Conservation (phyloP, 2,113 vertebrate species). For the Peromyscus leucopus region DNA sequence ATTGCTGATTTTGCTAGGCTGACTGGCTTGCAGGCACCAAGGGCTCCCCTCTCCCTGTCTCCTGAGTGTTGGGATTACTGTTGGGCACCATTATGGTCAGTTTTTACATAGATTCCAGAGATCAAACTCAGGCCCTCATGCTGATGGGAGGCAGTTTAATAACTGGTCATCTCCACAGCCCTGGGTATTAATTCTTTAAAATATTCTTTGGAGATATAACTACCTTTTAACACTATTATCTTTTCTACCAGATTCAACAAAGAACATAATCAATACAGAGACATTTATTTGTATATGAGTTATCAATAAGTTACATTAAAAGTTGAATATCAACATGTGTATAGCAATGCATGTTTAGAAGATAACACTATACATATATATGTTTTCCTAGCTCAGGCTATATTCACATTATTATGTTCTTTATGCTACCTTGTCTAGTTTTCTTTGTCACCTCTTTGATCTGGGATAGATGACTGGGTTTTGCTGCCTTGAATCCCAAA, state of each 20-base stretch:
- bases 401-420: neutral
- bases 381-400: constrained; percentile 2
- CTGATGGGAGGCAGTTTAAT: neutral
- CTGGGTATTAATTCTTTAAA: neutral
- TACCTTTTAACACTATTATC: neutral
- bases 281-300: neutral
- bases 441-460: constrained; percentile 50
- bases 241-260: neutral
- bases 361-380: neutral
- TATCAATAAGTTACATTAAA: neutral
- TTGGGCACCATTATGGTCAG: neutral
- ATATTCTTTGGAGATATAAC: neutral
- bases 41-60: too few relatives aligned
- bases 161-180: neutral
- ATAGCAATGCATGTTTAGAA: neutral
- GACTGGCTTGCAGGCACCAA: neutral
- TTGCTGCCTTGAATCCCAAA: constrained; percentile 49
- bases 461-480: constrained; percentile 26
- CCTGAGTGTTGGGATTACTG: neutral
- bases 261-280: neutral
- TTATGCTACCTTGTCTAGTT: constrained; percentile 42
- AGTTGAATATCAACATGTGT: neutral
- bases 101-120: neutral
- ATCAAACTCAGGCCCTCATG: neutral
- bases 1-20: neutral